A percentile compares a stretch with the other conserved stretches of the same genome.
Evolutionary conservation across 2,113 vertebrate species (phyloP).

Genomic region (Labeo rohita): DNA sequence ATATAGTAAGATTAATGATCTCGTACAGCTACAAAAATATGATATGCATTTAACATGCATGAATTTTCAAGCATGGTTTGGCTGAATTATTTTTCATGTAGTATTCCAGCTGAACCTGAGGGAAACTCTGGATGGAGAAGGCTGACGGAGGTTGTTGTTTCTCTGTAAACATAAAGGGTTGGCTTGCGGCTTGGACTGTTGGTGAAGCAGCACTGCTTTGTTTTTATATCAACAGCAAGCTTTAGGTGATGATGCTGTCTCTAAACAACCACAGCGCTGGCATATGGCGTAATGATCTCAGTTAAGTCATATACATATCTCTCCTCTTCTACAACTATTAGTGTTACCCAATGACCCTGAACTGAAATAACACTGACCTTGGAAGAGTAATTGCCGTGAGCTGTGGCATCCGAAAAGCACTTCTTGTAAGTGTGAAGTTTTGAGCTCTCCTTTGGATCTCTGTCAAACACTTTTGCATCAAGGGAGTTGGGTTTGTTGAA

Average conservation of each 20-base stretch:
- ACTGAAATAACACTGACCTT: constrained; percentile 15
- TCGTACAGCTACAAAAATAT: constrained; percentile 24
- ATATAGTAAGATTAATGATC: constrained; percentile 47
- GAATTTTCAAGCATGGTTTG: neutral
- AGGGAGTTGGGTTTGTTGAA: constrained; percentile 20
- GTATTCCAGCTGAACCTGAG: constrained; percentile 37
- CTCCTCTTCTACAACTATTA: constrained; percentile 32
- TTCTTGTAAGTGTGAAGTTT: neutral
- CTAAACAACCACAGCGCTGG: constrained; percentile 43
- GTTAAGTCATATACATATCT: constrained; percentile 40
- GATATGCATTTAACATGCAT: constrained; percentile 12
- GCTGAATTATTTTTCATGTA: constrained; percentile 22
- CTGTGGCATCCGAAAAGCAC: neutral
- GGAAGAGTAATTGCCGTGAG: constrained; percentile 16
- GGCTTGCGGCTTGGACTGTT: constrained; percentile 49
- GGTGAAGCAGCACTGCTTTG: constrained; percentile 65
- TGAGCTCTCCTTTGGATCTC: neutral
- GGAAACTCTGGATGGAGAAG: constrained; percentile 44
- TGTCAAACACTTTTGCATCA: constrained; percentile 37
- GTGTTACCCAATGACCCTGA: constrained; percentile 38
- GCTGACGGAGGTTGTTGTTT: constrained; percentile 64
- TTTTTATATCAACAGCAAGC: constrained; percentile 74
- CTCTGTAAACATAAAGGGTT: constrained; percentile 68
- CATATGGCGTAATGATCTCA: constrained; percentile 26
- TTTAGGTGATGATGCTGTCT: constrained; percentile 42